Evolutionary conservation across 2,797 vertebrate species (phyloP).

Genomic region (Ambastaia sidthimunki): DNA sequence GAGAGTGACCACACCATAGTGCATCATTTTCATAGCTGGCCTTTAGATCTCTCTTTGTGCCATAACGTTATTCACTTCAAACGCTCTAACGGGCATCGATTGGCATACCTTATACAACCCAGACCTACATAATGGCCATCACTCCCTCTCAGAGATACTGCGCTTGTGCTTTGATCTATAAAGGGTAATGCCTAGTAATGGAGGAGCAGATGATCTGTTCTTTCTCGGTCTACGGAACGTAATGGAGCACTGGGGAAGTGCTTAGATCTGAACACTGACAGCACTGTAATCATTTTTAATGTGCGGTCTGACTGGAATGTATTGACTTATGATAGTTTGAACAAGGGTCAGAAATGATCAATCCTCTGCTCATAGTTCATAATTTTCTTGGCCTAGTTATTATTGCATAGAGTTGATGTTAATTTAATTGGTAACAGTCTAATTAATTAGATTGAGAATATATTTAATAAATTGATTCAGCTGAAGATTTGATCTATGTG

Average conservation of each 20-base stretch:
- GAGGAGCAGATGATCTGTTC: slow-evolving; percentile 29
- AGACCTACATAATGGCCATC: slow-evolving; percentile 18
- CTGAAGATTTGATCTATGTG: too few relatives aligned
- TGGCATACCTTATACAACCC: slow-evolving; percentile 43
- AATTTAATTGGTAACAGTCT: too few relatives aligned
- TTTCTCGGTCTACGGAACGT: slow-evolving; percentile 5
- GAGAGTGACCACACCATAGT: not conserved
- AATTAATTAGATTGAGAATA: too few relatives aligned
- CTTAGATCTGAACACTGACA: slow-evolving; percentile 36
- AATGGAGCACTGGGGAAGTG: slow-evolving; percentile 21
- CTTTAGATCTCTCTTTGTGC: slow-evolving; percentile 24
- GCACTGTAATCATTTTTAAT: slow-evolving; percentile 33
- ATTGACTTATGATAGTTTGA: slow-evolving; percentile 2
- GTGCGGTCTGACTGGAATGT: not conserved
- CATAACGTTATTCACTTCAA: slow-evolving; percentile 43
- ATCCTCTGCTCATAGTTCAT: too few relatives aligned
- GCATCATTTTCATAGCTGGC: slow-evolving; percentile 4
- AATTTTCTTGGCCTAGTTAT: too few relatives aligned
- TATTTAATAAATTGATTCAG: too few relatives aligned
- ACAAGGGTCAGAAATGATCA: too few relatives aligned
- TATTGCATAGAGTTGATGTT: too few relatives aligned
- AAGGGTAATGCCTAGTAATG: slow-evolving; percentile 46
- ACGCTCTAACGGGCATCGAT: slow-evolving; percentile 36
- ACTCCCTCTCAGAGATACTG: not conserved
- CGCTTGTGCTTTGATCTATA: slow-evolving; percentile 51